Percentiles rank a stretch among this genome's conserved stretches.
These are phyloP conservation scores for Adelognathus sp. DNA, from an alignment of 2,888 invertebrate genomes.

Conservation along the genomic window DNA sequence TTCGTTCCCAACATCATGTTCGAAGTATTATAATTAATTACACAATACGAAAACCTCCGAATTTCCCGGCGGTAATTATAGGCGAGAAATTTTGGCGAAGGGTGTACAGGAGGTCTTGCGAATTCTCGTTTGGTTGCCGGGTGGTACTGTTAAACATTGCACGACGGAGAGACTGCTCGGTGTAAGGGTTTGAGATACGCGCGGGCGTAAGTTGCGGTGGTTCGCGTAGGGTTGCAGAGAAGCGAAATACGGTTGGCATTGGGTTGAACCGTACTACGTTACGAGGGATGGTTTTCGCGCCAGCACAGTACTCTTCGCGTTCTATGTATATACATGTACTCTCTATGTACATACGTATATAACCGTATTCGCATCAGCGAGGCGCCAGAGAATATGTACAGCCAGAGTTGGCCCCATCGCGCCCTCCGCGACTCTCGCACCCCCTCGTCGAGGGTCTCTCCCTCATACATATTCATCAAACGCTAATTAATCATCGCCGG, in stretches of 20 bases:
- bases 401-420: slow-evolving; percentile 43
- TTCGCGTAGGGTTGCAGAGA: slow-evolving; percentile 45
- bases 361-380: not conserved
- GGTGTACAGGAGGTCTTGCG: slow-evolving; percentile 7
- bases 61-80: slow-evolving; percentile 46
- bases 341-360: not conserved
- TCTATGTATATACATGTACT: slow-evolving; percentile 39
- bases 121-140: slow-evolving; percentile 50
- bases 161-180: slow-evolving; percentile 63
- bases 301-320: slow-evolving; percentile 39
- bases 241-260: slow-evolving; percentile 63
- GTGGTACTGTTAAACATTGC: slow-evolving; percentile 74
- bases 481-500: slow-evolving; percentile 80
- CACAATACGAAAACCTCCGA: slow-evolving; percentile 23
- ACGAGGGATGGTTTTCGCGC: slow-evolving; percentile 65
- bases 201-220: slow-evolving; percentile 42
- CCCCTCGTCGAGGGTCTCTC: slow-evolving; percentile 63
- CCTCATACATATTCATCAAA: slow-evolving; percentile 81
- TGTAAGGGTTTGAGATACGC: slow-evolving; percentile 56
- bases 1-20: not conserved
- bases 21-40: slow-evolving; percentile 51
- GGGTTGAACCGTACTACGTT: slow-evolving; percentile 65
- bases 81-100: slow-evolving; percentile 36
- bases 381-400: slow-evolving; percentile 31
- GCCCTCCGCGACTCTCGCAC: slow-evolving; percentile 38